Base-by-base conservation (phyloP, 1,140 invertebrate species). In the Saccostrea cuccullata region DNA sequence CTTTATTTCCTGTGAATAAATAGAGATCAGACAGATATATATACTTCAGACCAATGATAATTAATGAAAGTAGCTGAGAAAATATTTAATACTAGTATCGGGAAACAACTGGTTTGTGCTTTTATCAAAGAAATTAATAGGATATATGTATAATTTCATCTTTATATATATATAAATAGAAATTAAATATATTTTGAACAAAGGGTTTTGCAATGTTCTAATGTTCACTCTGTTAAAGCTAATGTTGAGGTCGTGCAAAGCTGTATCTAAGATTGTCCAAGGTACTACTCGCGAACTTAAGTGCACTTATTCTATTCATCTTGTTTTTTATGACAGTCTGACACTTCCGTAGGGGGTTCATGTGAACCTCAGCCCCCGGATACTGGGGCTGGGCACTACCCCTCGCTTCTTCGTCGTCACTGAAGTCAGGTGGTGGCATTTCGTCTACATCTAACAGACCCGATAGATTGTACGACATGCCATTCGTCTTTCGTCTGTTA, bases 221-320 rank as follows among this genome's bases (percentile, higher is more conserved):
- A 8, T 47, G 1, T 47, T 47, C 9, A 47, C 9, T 47, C 6
- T 47, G 47, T 47, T 47, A 47, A 47, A 47, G 58, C 8, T 64
- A 30, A 30, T 77, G 8, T 77, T 36, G 23, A 77, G 70, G 70
- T 77, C 70, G 23, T 40, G 70, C 26, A 17, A 77, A 77, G 23
- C 70, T 77, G 30, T 77, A 77, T 30, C 70, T 36, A 15, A 77
- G 70, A 64, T 64, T 64, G 17, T n/a, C 58, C 15, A 64, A n/a
- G 15, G 70, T 12, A 36, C 30, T 30, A 30, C 26, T 36, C 3
- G 70, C 70, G 26, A 77, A 77, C 70, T 30, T 26, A 15, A 77
- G 15, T 6, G 70, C 70, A 30, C 70, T 77, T 4, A 77, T 77
- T 36, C 70, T 77, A 17, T 77, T 77, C 70, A 77, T 77, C 70